Conservation (phyloP, 2,797 vertebrate genomes). For the Macroramphosus scolopax region DNA sequence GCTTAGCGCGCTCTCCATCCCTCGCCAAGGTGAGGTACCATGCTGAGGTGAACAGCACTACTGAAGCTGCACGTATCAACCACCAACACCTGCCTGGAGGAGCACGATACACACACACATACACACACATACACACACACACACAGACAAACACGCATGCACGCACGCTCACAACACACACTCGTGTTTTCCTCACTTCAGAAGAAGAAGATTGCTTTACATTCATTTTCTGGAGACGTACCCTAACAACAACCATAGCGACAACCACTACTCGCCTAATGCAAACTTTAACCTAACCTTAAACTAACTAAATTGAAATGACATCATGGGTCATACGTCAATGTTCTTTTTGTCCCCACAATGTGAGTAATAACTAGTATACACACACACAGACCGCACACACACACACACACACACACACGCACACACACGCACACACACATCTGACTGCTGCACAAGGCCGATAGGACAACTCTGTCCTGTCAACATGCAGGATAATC, state of each 20-base stretch:
- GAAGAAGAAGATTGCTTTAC: no score
- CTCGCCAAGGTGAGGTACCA: constrained; percentile 69
- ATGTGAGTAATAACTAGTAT: constrained; percentile 8
- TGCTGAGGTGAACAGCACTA: constrained; percentile 67
- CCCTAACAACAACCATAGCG: no score
- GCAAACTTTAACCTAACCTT: no score
- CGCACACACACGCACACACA: constrained; percentile 38
- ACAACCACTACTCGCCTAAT: no score
- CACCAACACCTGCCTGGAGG: constrained; percentile 67
- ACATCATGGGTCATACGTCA: no score
- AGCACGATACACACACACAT: constrained; percentile 15
- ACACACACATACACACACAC: constrained; percentile 11
- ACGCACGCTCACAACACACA: constrained; percentile 8
- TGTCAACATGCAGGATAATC: constrained; percentile 88
- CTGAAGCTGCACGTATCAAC: constrained; percentile 73
- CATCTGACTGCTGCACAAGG: constrained; percentile 68
- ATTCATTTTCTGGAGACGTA: no score
- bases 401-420: constrained; percentile 28
- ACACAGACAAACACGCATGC: constrained; percentile 5
- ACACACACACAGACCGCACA: constrained; percentile 24
- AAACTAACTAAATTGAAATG: no score
- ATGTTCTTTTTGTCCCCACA: not conserved
- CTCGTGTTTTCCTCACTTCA: no score
- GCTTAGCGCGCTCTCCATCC: constrained; percentile 69
- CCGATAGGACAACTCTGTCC: constrained; percentile 86